Conservation (phyloP, 2,113 vertebrate species). For the Passer montanus region DNA sequence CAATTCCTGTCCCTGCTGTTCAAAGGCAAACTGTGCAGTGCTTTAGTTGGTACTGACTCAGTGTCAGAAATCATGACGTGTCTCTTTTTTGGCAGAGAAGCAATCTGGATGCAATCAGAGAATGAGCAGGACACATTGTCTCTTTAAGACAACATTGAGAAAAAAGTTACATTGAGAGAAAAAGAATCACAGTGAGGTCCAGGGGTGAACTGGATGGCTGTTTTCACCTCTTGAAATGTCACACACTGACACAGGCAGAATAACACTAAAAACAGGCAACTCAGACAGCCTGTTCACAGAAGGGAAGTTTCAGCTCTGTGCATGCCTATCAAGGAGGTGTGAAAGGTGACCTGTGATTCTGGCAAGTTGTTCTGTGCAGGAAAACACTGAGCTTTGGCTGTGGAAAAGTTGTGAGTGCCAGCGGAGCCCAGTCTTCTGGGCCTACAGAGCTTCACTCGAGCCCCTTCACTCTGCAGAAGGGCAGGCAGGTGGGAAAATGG, state of each 20-base stretch:
- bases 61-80: conserved; percentile 1
- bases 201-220: background rate
- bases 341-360: background rate
- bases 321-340: background rate
- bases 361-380: background rate
- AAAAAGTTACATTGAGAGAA: background rate
- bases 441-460: rapidly evolving
- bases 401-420: background rate
- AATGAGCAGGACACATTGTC: background rate
- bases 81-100: background rate
- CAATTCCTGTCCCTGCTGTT: background rate
- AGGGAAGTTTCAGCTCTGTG: background rate
- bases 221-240: background rate
- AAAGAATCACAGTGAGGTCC: background rate
- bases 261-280: background rate
- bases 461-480: background rate
- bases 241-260: background rate
- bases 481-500: background rate
- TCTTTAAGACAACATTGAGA: background rate
- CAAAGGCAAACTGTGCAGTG: background rate
- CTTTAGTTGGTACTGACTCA: conserved; percentile 28
- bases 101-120: background rate
- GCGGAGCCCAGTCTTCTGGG: background rate
- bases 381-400: background rate
- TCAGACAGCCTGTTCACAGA: background rate